Evolutionary conservation across 2,888 invertebrate genomes (phyloP), one percentile per base, ranked within the genome.

Genomic region (Euspilapteryx auroguttella): DNA sequence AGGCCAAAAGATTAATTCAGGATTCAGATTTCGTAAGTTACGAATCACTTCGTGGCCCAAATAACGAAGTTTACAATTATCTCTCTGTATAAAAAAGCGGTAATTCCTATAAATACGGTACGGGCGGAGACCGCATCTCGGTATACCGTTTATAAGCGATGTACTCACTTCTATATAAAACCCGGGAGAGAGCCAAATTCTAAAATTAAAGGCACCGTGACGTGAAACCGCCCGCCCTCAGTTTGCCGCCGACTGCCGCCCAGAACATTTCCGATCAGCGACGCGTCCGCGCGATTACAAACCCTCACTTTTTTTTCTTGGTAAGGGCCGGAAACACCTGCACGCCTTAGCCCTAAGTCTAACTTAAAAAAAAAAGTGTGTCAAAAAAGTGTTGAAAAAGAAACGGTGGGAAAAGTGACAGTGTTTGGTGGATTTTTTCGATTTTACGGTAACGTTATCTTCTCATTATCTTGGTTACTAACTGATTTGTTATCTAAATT

Each of bases 181-280:
- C 75, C 71, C 75, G 79, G 79, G 78, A 71, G 68, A 73, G 71
- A 78, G 80, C 80, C 80, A 80, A 80, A 71, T 75, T 79, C 80
- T 80, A 80, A 79, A 75, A 76, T 73, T 80, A 79, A 76, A 62
- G 61, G 50, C 52, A 50, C 50, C 24, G 28, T 32, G 43, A 39
- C 35, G 35, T 37, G 35, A 68, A 45, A 43, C 54, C 61, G 57
- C 58, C 65, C 71, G 71, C 69, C 69, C 71, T 68, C 73, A 75
- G 73, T 75, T 61, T 62, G 59, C 41, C 62, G 61, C 57, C 54
- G 59, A 56, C 73, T 61, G 68, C 65, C 71, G 69, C 59, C 47
- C n/a, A n/a, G n/a, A 50, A 56, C 64, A 55, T 56, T 58, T 65
- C 55, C 62, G 57, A 44, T 55, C 58, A 49, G 43, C 61, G 51